Percentiles rank a stretch among this genome's conserved stretches.
These are phyloP conservation scores for Scaptomyza tumidula DNA, from an alignment of 2,888 invertebrate species.

Conservation along the genomic window DNA sequence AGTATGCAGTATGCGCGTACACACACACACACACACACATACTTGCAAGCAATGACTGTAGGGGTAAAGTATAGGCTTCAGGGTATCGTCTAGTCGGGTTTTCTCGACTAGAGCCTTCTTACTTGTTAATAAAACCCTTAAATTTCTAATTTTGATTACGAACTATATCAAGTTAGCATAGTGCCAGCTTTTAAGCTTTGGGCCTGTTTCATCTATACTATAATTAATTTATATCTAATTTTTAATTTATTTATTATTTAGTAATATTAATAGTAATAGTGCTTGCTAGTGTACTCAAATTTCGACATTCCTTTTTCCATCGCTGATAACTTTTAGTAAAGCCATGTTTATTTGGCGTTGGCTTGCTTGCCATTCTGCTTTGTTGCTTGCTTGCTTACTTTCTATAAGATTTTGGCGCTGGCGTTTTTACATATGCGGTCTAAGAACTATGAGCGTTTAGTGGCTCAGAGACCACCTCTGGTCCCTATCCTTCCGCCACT, in stretches of 20 bases:
- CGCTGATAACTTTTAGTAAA: conserved; percentile 35
- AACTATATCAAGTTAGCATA: no score
- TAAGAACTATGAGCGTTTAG: conserved; percentile 71
- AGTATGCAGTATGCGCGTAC: no score
- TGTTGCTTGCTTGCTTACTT: conserved; percentile 31
- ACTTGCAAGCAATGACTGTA: no score
- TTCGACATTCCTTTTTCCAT: conserved; percentile 24
- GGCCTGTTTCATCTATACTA: no score
- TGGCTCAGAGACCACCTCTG: conserved; percentile 30
- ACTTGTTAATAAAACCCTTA: no score
- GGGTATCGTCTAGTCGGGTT: no score
- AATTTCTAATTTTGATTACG: no score
- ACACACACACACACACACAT: no score
- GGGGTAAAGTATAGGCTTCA: no score
- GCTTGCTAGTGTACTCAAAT: conserved; percentile 18
- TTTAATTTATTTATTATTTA: conserved; percentile 25
- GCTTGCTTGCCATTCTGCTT: no score
- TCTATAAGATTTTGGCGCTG: conserved; percentile 66
- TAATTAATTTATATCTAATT: background rate
- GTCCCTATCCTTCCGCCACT: background rate
- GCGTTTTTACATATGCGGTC: conserved; percentile 57
- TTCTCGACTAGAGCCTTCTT: no score
- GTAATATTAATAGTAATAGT: conserved; percentile 10
- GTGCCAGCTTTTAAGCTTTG: no score
- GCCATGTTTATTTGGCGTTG: conserved; percentile 54